These are phyloP conservation scores for Apodemus speciosus DNA, from an alignment of 2,113 vertebrate species.

Conservation along the genomic window DNA sequence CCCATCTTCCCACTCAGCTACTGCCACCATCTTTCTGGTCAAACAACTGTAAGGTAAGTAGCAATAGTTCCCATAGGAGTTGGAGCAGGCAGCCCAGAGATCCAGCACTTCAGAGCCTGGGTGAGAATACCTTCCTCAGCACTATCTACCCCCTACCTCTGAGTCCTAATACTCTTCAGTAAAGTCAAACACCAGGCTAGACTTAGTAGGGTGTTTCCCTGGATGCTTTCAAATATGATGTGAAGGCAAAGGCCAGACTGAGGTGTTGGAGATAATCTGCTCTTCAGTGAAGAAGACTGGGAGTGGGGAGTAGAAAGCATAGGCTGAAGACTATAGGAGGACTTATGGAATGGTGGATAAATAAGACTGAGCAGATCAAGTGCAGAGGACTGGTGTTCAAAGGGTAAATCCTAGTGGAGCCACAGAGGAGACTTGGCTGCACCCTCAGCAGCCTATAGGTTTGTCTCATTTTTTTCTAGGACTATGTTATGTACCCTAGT, in stretches of 20 bases:
- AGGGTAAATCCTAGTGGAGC: neutral
- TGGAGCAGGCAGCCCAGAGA: neutral
- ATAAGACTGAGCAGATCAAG: neutral
- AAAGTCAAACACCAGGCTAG: neutral
- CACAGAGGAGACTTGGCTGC: neutral
- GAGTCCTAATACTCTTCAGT: neutral
- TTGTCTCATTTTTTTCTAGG: neutral
- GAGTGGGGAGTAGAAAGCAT: too few relatives aligned
- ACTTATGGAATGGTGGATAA: neutral
- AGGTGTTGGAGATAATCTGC: neutral
- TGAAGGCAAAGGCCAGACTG: neutral
- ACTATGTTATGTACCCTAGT: neutral
- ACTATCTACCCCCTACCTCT: neutral
- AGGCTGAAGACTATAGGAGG: too few relatives aligned
- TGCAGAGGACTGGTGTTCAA: too few relatives aligned
- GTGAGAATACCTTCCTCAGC: neutral
- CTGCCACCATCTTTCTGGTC: constrained; percentile 81
- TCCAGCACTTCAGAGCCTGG: accelerated
- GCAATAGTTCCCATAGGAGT: neutral
- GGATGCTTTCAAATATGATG: neutral
- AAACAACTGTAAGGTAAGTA: constrained; percentile 78
- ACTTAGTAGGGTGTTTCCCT: neutral
- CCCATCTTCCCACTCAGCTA: constrained; percentile 77
- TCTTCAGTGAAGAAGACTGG: neutral
- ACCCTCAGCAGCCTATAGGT: neutral